A percentile compares a stretch with the other conserved stretches of the same genome.
Evolutionary conservation across 2,113 vertebrate genomes (phyloP).

Genomic region (Pristiophorus japonicus): DNA sequence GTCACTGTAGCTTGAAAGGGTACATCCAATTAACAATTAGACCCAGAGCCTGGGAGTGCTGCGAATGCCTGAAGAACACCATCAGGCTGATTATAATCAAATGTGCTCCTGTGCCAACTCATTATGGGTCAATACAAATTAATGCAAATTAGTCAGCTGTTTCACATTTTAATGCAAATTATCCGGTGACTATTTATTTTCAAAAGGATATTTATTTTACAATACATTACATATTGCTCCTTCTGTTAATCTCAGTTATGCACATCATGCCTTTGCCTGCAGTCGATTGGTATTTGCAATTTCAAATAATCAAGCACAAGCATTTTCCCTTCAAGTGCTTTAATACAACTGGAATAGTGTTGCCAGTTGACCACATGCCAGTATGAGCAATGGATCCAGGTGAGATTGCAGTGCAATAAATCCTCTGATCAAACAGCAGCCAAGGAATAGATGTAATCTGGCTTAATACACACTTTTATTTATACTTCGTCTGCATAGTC

Average conservation of each 20-base stretch:
- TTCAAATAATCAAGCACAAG: not conserved
- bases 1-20: conserved; percentile 11
- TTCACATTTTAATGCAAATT: conserved; percentile 35
- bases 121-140: conserved; percentile 16
- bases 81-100: conserved; percentile 39
- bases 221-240: no score
- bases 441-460: not conserved
- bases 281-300: conserved; percentile 8
- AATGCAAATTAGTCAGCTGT: conserved; percentile 20
- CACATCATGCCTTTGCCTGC: not conserved
- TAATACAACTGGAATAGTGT: not conserved
- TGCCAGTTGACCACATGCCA: not conserved
- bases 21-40: conserved; percentile 33
- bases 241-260: conserved; percentile 24
- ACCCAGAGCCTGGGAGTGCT: not conserved
- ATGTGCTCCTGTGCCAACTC: conserved; percentile 26
- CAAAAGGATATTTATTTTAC: conserved; percentile 29
- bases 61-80: conserved; percentile 18
- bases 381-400: conserved; percentile 4
- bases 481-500: not conserved
- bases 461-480: not conserved
- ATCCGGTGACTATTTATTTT: conserved; percentile 1
- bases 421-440: not conserved
- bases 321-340: conserved; percentile 14
- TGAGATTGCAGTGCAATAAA: not conserved